These are phyloP conservation scores for Drosophila pachea DNA, from an alignment of 1,140 invertebrate genomes.

Conservation along the genomic window DNA sequence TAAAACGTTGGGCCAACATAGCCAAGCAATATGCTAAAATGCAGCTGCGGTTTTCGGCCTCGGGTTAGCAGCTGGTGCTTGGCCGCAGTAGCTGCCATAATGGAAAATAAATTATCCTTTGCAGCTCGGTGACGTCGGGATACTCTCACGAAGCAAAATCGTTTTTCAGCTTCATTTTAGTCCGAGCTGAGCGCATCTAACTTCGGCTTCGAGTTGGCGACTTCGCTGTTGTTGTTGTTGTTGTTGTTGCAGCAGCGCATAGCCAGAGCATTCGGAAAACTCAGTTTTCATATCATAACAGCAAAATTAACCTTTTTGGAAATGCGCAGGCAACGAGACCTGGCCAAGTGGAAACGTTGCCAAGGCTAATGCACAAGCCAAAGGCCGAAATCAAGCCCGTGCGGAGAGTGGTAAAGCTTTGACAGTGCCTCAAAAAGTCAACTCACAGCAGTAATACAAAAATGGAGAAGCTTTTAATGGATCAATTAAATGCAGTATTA, in stretches of 20 bases:
- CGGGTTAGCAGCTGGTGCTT: conserved; percentile 19
- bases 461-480: too few species aligned
- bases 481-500: too few species aligned
- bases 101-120: conserved; percentile 29
- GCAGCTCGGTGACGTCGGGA: not conserved
- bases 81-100: conserved; percentile 8
- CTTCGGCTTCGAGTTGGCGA: conserved; percentile 1
- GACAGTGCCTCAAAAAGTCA: conserved; percentile 5
- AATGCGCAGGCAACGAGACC: conserved; percentile 52
- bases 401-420: not conserved
- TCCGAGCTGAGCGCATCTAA: conserved; percentile 5
- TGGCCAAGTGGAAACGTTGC: conserved; percentile 50
- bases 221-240: not conserved
- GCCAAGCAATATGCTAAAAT: conserved; percentile 62
- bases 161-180: too few species aligned
- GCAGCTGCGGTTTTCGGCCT: conserved; percentile 30
- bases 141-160: conserved; percentile 6
- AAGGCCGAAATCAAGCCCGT: conserved; percentile 8
- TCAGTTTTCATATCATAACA: conserved; percentile 58
- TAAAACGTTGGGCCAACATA: conserved; percentile 50
- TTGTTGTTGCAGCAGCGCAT: conserved; percentile 13
- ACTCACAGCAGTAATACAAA: not conserved
- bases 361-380: conserved; percentile 20
- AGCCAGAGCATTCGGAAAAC: not conserved
- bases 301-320: conserved; percentile 70